A percentile compares a stretch with the other conserved stretches of the same genome.
phyloP scores from a whole-genome alignment of 2,888 invertebrate species.

The Proisotoma minuta region DNA sequence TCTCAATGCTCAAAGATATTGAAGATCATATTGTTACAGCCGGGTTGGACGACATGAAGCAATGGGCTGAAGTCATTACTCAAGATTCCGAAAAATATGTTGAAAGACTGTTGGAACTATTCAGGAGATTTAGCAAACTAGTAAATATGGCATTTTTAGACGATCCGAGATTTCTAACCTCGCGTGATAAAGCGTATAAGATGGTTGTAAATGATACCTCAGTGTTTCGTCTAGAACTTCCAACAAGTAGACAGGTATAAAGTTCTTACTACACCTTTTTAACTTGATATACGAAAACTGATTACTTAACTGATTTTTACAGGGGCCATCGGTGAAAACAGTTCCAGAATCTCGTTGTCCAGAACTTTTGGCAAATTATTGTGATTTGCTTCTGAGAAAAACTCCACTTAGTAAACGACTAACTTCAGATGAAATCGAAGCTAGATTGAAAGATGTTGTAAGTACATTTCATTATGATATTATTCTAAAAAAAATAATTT shows the following conservation, averaged over 20 bases:
- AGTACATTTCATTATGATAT: neutral
- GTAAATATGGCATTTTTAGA: constrained; percentile 93
- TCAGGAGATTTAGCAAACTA: constrained; percentile 83
- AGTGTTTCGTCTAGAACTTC: constrained; percentile 65
- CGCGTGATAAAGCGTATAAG: constrained; percentile 95
- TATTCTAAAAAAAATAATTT: no score
- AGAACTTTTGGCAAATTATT: constrained; percentile 96
- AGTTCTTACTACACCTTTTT: neutral
- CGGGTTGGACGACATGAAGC: constrained; percentile 93
- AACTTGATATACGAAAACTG: neutral
- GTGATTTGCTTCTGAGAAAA: constrained; percentile 96
- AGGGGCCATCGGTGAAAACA: constrained; percentile 53
- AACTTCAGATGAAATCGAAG: constrained; percentile 95
- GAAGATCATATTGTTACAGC: constrained; percentile 91
- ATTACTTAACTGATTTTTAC: constrained; percentile 51
- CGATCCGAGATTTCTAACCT: constrained; percentile 94
- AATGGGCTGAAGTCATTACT: constrained; percentile 90
- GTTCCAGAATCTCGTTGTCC: constrained; percentile 95
- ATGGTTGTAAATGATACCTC: constrained; percentile 96
- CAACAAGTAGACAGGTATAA: constrained; percentile 55
- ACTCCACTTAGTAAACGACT: constrained; percentile 93
- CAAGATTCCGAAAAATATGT: constrained; percentile 97
- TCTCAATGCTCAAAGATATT: constrained; percentile 69
- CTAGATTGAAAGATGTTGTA: constrained; percentile 58
- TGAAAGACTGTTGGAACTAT: constrained; percentile 85